phyloP scores from a whole-genome alignment of 2,797 vertebrate genomes.

The Acridotheres tristis region DNA sequence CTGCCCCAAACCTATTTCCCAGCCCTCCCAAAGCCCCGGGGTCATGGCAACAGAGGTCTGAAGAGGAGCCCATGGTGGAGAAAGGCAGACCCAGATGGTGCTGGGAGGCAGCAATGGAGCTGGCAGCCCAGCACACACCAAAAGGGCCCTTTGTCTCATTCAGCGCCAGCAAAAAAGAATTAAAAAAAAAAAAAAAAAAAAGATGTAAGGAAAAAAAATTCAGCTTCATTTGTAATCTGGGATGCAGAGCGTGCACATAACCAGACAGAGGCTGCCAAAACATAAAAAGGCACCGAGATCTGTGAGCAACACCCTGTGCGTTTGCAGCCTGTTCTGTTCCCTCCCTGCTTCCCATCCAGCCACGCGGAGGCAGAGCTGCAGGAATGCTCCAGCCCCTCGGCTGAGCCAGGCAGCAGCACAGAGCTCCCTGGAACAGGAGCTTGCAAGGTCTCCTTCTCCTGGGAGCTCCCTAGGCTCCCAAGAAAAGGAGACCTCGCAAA shows the following conservation, averaged over 20 bases:
- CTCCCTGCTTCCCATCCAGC: background rate
- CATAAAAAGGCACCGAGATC: background rate
- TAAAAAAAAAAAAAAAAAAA: background rate
- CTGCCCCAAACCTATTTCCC: background rate
- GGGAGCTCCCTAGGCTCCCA: background rate
- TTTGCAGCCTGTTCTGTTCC: background rate
- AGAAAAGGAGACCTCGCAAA: background rate
- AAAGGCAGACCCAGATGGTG: background rate
- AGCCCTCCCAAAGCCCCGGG: background rate
- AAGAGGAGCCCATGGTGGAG: background rate
- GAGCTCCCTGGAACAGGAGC: background rate
- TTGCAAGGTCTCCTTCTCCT: background rate
- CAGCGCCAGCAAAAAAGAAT: background rate
- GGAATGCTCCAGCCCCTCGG: fast-evolving
- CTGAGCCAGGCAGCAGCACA: background rate
- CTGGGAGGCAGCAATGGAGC: background rate
- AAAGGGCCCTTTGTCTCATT: background rate
- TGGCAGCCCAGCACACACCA: background rate
- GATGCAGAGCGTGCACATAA: background rate
- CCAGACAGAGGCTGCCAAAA: conserved; percentile 1
- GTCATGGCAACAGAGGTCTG: background rate
- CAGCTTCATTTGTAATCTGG: background rate
- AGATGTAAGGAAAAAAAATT: background rate
- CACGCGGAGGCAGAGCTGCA: background rate
- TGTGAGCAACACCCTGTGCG: background rate